These are phyloP conservation scores for Phalacrocorax pelagicus DNA, from an alignment of 2,113 vertebrate genomes.

Conservation along the genomic window DNA sequence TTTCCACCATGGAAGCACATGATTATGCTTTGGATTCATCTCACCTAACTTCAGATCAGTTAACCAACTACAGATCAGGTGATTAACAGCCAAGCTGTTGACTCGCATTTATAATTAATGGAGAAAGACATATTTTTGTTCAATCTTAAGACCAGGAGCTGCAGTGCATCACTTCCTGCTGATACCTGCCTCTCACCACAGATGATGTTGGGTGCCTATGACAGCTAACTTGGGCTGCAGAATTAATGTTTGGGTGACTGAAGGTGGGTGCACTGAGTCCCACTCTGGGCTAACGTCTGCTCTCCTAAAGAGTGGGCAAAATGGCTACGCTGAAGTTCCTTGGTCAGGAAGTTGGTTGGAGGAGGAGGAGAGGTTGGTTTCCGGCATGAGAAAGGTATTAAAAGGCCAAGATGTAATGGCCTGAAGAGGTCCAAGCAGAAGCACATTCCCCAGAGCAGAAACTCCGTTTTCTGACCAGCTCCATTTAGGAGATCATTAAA, in stretches of 20 bases:
- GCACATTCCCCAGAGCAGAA: not conserved
- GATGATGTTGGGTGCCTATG: not conserved
- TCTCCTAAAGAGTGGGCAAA: not conserved
- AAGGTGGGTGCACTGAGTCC: not conserved
- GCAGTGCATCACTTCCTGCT: not conserved
- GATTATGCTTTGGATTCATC: not conserved
- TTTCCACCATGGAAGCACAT: rapidly evolving
- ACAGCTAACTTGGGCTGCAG: not conserved
- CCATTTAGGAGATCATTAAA: not conserved
- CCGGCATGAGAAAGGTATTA: not conserved
- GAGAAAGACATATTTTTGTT: not conserved
- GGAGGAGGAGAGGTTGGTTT: not conserved
- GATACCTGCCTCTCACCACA: not conserved
- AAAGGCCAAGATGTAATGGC: not conserved
- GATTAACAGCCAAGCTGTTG: not conserved
- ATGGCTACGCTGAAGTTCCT: rapidly evolving
- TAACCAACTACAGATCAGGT: not conserved
- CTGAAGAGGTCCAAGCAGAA: not conserved
- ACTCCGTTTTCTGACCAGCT: not conserved
- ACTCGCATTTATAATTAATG: not conserved
- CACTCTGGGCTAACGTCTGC: rapidly evolving
- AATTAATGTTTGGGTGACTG: not conserved
- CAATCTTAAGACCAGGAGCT: not conserved
- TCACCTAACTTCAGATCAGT: not conserved
- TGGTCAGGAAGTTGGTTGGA: not conserved